Conservation (phyloP, 2,888 invertebrate species). For the Mesochorus sp. region DNA sequence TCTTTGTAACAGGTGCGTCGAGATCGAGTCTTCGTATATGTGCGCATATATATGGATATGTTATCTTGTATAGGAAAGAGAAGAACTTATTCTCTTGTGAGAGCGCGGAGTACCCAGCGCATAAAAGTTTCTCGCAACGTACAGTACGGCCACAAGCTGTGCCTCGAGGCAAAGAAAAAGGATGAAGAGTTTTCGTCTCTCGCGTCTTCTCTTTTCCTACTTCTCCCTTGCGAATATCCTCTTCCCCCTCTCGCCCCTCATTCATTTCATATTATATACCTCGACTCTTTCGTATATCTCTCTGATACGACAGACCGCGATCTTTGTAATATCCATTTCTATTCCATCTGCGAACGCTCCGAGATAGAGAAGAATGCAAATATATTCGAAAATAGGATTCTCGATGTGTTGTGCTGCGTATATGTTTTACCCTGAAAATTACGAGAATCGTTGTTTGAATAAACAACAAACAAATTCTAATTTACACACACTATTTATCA, state of each 20-base stretch:
- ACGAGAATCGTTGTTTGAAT: too few species aligned
- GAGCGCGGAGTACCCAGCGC: constrained; percentile 3
- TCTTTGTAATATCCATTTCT: too few species aligned
- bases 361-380: too few species aligned
- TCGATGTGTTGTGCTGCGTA: too few species aligned
- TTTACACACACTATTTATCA: too few species aligned
- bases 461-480: too few species aligned
- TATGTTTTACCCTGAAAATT: too few species aligned
- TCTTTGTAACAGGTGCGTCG: constrained; percentile 45
- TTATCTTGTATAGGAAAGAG: neutral
- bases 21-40: neutral
- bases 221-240: neutral
- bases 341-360: too few species aligned
- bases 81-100: constrained; percentile 1
- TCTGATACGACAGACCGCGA: too few species aligned
- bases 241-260: neutral
- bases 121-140: neutral
- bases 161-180: neutral
- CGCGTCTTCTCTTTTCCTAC: neutral
- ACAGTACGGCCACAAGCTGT: neutral
- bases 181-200: neutral
- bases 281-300: constrained; percentile 1
- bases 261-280: constrained; percentile 4
- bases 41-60: neutral
- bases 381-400: too few species aligned